phyloP scores from a whole-genome alignment of 1,140 invertebrate species.

The Condylostylus longicornis region DNA sequence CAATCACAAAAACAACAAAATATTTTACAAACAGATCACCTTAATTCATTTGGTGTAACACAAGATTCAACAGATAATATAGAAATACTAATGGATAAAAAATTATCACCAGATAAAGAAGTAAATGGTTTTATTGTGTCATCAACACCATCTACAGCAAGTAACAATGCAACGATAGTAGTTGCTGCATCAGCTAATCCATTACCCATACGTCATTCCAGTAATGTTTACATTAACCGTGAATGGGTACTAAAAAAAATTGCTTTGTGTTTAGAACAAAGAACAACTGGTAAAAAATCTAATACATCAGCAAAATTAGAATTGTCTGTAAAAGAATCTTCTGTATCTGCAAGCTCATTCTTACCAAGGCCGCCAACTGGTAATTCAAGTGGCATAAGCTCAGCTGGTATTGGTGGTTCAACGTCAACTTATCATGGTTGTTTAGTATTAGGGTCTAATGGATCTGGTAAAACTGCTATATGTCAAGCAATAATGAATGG shows the following conservation, averaged over 20 bases:
- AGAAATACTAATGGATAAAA: slow-evolving; percentile 27
- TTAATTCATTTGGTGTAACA: too few species aligned
- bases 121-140: slow-evolving; percentile 19
- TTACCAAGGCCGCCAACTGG: not conserved
- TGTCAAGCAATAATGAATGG: slow-evolving; percentile 39
- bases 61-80: slow-evolving; percentile 26
- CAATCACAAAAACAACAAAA: slow-evolving; percentile 1
- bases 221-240: slow-evolving; percentile 37
- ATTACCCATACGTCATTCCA: slow-evolving; percentile 4
- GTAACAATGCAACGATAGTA: slow-evolving; percentile 4
- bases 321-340: slow-evolving; percentile 9
- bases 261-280: slow-evolving; percentile 74
- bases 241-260: slow-evolving; percentile 94
- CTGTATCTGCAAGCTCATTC: slow-evolving; percentile 10
- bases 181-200: slow-evolving; percentile 8
- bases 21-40: not conserved
- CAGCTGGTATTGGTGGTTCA: slow-evolving; percentile 20
- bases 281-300: slow-evolving; percentile 37
- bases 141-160: slow-evolving; percentile 3
- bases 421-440: slow-evolving; percentile 29
- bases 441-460: slow-evolving; percentile 34
- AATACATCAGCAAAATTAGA: slow-evolving; percentile 18
- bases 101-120: slow-evolving; percentile 27
- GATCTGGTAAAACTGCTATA: slow-evolving; percentile 73
- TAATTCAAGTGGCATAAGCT: slow-evolving; percentile 21